Base-by-base conservation (phyloP, 2,113 vertebrate genomes). In the Alexandromys fortis region DNA sequence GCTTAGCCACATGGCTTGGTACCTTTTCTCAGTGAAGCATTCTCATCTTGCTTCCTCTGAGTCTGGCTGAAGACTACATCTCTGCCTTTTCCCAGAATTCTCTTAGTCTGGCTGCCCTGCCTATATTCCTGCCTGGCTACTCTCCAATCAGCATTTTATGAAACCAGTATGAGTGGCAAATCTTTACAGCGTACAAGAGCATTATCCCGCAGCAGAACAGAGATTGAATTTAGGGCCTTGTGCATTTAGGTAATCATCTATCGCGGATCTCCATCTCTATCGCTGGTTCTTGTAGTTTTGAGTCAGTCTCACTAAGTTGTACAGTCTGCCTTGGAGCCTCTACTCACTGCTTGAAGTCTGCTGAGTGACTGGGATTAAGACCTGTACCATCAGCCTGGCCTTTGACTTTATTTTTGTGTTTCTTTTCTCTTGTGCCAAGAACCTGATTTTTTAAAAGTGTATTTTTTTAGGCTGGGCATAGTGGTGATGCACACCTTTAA, bases 341-440 rank as follows among this genome's bases (percentile, higher is more conserved):
- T 22, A 86, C 47, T 21, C 42, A 49, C 26, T 47, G 16, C 16
- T 67, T 86, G 58, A 42, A 67, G 28, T 17, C 19, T 70, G 63
- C 63, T 52, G 26, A 49, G 65, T 49, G 30, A n/a, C 42, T 68
- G 61, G 30, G 28, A 47, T 67, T 33, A 67, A 86, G 61, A 14
- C 28, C 58, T 85, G 5, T 16, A 65, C 61, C 58, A 47, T 45
- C 61, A 67, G 63, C 85, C 17, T 21, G 10, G 42, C 45, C 13
- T 95, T 91, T 70, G 3, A n/a, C 68, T 95, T 96, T 85, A 28
- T 90, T 75, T 96, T 73, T 92, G 6, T 72, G 49, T 86, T 92
- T 96, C 19, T 93, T 93, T 81, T 72, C 26, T 88, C 38, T 67
- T 86, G 42, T 52, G 33, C n/a, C 28, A 45, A 81, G 24, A 33